Evolutionary conservation across 64 coral and sea anemone genomes (phyloP).

Genomic region (Cladopsammia gracilis): DNA sequence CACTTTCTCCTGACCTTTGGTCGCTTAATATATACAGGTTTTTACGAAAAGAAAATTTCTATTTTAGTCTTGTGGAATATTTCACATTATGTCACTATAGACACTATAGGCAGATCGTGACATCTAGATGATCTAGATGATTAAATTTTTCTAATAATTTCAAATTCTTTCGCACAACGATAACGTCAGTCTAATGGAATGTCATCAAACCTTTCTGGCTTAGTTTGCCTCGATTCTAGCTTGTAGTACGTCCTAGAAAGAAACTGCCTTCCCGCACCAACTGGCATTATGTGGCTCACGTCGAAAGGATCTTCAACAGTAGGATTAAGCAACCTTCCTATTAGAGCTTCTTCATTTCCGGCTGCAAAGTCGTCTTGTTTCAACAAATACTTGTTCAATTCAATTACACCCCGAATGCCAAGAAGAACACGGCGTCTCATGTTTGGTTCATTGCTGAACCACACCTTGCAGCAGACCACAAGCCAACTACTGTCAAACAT

Average conservation of each 20-base stretch:
- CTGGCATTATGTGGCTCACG: neutral
- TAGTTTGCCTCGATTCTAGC: too few species aligned
- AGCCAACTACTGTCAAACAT: neutral
- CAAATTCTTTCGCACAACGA: too few species aligned
- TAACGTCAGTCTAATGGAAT: slow-evolving; percentile 55
- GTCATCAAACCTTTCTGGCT: neutral
- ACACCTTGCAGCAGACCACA: neutral
- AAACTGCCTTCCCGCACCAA: neutral
- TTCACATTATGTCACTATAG: too few species aligned
- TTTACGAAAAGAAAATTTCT: too few species aligned
- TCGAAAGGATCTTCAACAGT: neutral
- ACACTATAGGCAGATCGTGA: too few species aligned
- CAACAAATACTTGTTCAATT: slow-evolving; percentile 11
- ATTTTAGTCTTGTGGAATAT: too few species aligned
- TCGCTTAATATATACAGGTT: too few species aligned
- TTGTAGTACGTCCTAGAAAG: neutral
- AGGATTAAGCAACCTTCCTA: slow-evolving; percentile 6
- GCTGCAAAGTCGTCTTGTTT: slow-evolving; percentile 31
- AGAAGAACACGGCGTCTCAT: slow-evolving; percentile 29
- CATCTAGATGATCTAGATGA: too few species aligned
- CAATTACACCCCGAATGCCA: neutral
- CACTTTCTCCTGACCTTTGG: too few species aligned
- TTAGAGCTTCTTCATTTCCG: slow-evolving; percentile 37
- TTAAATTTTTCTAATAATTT: too few species aligned
- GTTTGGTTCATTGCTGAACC: neutral